A percentile compares a stretch with the other conserved stretches of the same genome.
phyloP scores from a whole-genome alignment of 1,140 invertebrate genomes.

The Penaeus japonicus region DNA sequence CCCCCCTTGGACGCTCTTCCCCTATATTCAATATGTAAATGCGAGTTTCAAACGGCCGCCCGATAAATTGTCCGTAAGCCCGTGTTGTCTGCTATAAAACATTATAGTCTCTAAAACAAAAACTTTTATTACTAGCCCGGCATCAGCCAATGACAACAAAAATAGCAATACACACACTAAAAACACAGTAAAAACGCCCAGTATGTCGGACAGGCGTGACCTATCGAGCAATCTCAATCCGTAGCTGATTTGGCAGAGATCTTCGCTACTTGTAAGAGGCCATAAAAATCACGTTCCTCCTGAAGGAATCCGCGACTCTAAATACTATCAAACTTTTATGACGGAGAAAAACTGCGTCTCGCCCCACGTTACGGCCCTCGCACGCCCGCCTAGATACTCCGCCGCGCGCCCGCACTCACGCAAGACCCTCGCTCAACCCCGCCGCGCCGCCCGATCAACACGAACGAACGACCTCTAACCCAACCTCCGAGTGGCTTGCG shows the following conservation, averaged over 20 bases:
- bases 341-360: not conserved
- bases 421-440: not conserved
- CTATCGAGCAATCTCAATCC: slow-evolving; percentile 23
- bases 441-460: too few species aligned
- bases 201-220: not conserved
- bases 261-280: slow-evolving; percentile 17
- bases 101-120: not conserved
- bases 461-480: too few species aligned
- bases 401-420: not conserved
- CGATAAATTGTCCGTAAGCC: slow-evolving; percentile 18
- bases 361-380: not conserved
- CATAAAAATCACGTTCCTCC: not conserved
- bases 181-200: not conserved
- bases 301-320: slow-evolving; percentile 22
- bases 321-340: slow-evolving; percentile 21
- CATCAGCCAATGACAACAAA: too few species aligned
- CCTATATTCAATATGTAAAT: slow-evolving; percentile 1
- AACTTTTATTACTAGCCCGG: not conserved
- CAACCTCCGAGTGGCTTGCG: too few species aligned
- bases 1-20: not conserved
- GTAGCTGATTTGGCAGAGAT: slow-evolving; percentile 1
- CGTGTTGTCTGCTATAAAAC: not conserved
- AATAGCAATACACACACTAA: not conserved
- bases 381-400: not conserved
- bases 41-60: not conserved